Evolutionary conservation across 2,797 vertebrate species (phyloP).

Genomic region (Oophaga sylvatica): DNA sequence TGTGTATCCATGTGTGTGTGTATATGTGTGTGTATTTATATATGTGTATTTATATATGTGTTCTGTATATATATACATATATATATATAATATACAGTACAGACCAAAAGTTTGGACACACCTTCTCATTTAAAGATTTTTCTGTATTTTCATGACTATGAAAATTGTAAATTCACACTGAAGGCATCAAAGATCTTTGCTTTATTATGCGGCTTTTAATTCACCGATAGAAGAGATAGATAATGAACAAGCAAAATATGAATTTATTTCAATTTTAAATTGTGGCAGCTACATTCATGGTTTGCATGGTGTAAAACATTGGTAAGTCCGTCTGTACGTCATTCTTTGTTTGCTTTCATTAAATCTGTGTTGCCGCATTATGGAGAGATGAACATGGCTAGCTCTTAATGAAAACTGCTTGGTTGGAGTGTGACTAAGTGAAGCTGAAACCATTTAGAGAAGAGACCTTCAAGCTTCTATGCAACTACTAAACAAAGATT

Average conservation of each 20-base stretch:
- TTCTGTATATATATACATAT: too few species aligned
- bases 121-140: too few species aligned
- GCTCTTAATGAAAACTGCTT: neutral
- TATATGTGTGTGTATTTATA: too few species aligned
- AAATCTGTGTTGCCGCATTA: neutral
- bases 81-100: too few species aligned
- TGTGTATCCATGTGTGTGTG: too few species aligned
- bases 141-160: too few species aligned
- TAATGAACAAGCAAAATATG: neutral
- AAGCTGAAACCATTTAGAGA: constrained; percentile 30
- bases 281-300: neutral
- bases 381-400: neutral
- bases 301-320: neutral
- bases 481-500: constrained; percentile 35
- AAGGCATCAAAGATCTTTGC: neutral
- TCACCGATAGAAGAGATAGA: neutral
- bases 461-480: constrained; percentile 40
- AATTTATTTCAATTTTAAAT: neutral
- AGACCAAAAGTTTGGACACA: too few species aligned
- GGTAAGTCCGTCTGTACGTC: neutral
- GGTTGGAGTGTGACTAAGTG: constrained; percentile 31
- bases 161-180: too few species aligned
- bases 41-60: too few species aligned
- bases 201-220: neutral
- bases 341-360: constrained; percentile 1